Conservation (phyloP, 2,888 invertebrate genomes). For the Empis livida region DNA sequence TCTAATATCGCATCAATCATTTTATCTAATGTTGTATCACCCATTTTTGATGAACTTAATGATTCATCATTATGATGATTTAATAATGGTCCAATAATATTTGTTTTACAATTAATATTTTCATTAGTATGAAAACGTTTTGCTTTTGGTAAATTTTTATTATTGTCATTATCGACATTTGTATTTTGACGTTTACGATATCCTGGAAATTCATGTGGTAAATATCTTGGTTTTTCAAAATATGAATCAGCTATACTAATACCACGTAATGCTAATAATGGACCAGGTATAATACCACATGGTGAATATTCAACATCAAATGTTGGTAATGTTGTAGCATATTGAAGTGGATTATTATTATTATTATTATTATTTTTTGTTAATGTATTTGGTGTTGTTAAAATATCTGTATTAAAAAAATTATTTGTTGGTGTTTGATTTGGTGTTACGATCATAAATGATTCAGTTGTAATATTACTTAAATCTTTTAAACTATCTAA, state of each 20-base stretch:
- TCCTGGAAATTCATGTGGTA: slow-evolving; percentile 16
- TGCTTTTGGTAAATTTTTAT: neutral
- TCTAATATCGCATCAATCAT: slow-evolving; percentile 36
- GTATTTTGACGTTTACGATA: slow-evolving; percentile 7
- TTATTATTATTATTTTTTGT: slow-evolving; percentile 33
- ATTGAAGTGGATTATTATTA: slow-evolving; percentile 29
- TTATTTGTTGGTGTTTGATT: slow-evolving; percentile 14
- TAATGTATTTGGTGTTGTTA: slow-evolving; percentile 15
- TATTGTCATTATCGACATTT: slow-evolving; percentile 1
- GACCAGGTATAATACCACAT: slow-evolving; percentile 25
- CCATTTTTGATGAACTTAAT: slow-evolving; percentile 31
- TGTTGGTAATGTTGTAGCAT: slow-evolving; percentile 15
- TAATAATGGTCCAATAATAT: slow-evolving; percentile 7
- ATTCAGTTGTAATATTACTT: slow-evolving; percentile 18
- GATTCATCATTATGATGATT: slow-evolving; percentile 16
- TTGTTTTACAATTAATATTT: neutral
- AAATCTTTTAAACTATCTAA: slow-evolving; percentile 30
- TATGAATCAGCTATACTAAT: slow-evolving; percentile 32
- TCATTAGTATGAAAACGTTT: too few species aligned
- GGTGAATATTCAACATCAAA: slow-evolving; percentile 16
- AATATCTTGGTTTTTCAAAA: slow-evolving; percentile 33
- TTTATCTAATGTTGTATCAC: slow-evolving; percentile 31
- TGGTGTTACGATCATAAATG: slow-evolving; percentile 24
- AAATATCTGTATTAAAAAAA: slow-evolving; percentile 12
- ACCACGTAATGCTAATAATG: slow-evolving; percentile 30